Percentiles rank a stretch among this genome's conserved stretches.
Evolutionary conservation across 1,140 invertebrate species (phyloP).

Genomic region (Lepidurus packardi): DNA sequence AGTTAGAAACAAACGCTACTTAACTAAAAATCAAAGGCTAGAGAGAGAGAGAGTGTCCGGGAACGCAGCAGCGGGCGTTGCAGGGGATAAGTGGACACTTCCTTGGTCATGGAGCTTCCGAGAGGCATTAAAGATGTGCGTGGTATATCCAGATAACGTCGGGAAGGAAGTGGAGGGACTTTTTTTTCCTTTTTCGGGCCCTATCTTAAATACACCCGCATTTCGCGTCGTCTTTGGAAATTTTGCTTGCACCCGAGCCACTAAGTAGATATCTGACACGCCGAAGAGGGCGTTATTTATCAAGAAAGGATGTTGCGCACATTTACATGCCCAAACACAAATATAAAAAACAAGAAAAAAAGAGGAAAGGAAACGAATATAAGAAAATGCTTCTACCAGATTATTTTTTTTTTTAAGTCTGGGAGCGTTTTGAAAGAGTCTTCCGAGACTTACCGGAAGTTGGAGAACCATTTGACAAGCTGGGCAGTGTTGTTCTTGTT

Average conservation of each 20-base stretch:
- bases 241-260: conserved; percentile 8
- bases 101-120: conserved; percentile 1
- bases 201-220: conserved; percentile 3
- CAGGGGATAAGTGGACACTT: conserved; percentile 11
- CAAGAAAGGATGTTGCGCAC: conserved; percentile 25
- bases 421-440: background rate
- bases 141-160: background rate
- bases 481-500: conserved; percentile 99
- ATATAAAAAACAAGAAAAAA: conserved; percentile 25
- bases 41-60: background rate
- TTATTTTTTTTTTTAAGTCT: background rate
- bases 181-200: background rate
- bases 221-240: conserved; percentile 14
- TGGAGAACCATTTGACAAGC: conserved; percentile 99
- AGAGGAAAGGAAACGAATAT: conserved; percentile 35
- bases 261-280: conserved; percentile 15
- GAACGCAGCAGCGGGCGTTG: background rate
- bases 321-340: background rate
- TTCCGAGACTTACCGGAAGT: conserved; percentile 81
- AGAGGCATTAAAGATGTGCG: conserved; percentile 21
- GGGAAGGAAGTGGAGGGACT: background rate
- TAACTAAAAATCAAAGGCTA: background rate
- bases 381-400: background rate
- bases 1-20: conserved; percentile 11
- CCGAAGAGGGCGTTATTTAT: conserved; percentile 21